phyloP scores from a whole-genome alignment of 1,140 invertebrate genomes.

The Archivesica marissinica region DNA sequence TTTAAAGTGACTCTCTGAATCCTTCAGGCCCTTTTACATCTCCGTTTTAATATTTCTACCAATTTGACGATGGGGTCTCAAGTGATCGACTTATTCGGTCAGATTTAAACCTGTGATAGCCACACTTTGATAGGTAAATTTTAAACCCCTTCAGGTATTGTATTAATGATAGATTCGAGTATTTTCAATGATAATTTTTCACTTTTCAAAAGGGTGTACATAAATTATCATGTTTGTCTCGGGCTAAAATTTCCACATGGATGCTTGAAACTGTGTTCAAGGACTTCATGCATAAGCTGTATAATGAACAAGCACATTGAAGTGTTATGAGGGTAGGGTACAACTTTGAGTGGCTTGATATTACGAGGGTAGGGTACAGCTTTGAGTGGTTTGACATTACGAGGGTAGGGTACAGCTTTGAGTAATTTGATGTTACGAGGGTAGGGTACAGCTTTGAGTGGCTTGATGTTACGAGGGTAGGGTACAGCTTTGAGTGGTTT shows the following conservation, averaged over 20 bases:
- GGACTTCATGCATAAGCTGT: too few relatives aligned
- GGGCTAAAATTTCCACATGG: constrained; percentile 12
- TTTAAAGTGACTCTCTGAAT: constrained; percentile 51
- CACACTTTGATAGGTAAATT: constrained; percentile 9
- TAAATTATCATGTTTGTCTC: constrained; percentile 25
- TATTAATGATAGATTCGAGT: constrained; percentile 10
- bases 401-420: too few relatives aligned
- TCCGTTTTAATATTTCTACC: constrained; percentile 41
- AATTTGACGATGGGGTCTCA: constrained; percentile 36
- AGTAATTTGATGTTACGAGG: too few relatives aligned
- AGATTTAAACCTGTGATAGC: constrained; percentile 48
- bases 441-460: too few relatives aligned
- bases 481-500: too few relatives aligned
- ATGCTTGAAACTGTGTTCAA: constrained; percentile 6
- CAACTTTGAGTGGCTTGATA: too few relatives aligned
- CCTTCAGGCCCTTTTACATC: constrained; percentile 41
- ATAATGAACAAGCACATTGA: too few relatives aligned
- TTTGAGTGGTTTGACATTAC: too few relatives aligned
- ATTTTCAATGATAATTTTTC: constrained; percentile 1
- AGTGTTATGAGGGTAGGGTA: too few relatives aligned
- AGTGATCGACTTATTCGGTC: constrained; percentile 8
- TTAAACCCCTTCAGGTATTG: constrained; percentile 40
- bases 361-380: too few relatives aligned
- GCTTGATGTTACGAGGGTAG: too few relatives aligned
- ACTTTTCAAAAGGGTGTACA: constrained; percentile 12